Base-by-base conservation (phyloP, 2,888 invertebrate species). In the Drosophila greeni region DNA sequence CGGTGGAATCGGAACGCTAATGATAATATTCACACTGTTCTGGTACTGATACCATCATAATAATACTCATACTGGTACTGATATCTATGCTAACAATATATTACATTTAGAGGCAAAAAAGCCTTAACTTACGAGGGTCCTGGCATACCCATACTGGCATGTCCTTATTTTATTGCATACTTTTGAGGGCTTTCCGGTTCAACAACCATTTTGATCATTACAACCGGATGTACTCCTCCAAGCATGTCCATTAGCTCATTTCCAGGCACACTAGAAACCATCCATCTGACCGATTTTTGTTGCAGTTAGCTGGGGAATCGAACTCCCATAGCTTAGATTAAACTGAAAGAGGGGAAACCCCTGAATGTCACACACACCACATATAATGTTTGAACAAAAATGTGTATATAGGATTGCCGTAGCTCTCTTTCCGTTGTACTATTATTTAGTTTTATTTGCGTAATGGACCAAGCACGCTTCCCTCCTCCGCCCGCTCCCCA, bases 391-490 rank as follows among this genome's bases (percentile, higher is more conserved):
- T 45, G 45, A 29, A 31, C 18, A 24, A 5, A 11, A 24, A n/a
- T 11, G 12, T 20, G 14, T 29, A 29, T 3, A 11, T 29, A 29
- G 29, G 14, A 18, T n/a, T 40, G 40, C 23, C 12, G 4, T 47
- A 31, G 45, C 45, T 31, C 45, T 31, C 45, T 5, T 5, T 14
- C 31, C 9, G 1, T 42, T 5, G 20, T 14, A 26, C n/a, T 20
- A 20, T 47, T 20, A 14, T 20, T 31, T 20, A 29, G 5, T 24
- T 42, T 47, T 9, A 31, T 45, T 47, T 47, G 14, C 31, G 45
- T 47, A 20, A 31, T 20, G 31, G 18, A 14, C 45, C 45, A 31
- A 47, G 45, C 45, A 47, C 45, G 45, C 9, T 47, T 31, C 45
- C 29, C 45, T 2, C 12, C 6, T 29, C 20, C 20, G 7, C 26